Conservation (phyloP, 2,888 invertebrate species). For the Netelia fuscicornis region DNA sequence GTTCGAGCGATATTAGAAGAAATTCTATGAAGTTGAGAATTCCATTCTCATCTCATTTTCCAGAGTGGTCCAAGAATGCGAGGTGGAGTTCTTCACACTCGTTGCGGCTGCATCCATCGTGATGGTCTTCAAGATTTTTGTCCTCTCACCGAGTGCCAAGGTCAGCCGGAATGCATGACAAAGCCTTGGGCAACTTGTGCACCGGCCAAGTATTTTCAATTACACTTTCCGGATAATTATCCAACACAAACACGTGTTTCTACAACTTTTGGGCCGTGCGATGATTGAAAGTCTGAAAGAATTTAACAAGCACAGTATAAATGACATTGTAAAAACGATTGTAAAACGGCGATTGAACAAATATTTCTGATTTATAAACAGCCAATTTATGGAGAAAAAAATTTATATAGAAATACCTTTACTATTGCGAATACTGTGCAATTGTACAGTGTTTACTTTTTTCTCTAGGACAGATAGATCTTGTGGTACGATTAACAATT, state of each 20-base stretch:
- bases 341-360: slow-evolving; percentile 2
- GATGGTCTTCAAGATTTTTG: slow-evolving; percentile 88
- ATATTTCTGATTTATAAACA: background rate
- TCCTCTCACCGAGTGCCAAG: slow-evolving; percentile 83
- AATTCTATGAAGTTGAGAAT: background rate
- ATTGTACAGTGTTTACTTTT: background rate
- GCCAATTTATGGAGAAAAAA: background rate
- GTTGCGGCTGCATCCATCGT: slow-evolving; percentile 87
- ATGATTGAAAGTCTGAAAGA: background rate
- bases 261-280: background rate
- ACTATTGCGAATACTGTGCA: background rate
- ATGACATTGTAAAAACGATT: slow-evolving; percentile 32
- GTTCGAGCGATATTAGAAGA: background rate
- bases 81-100: slow-evolving; percentile 86
- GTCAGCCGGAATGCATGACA: slow-evolving; percentile 86
- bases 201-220: slow-evolving; percentile 84
- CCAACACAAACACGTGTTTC: slow-evolving; percentile 48
- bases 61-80: slow-evolving; percentile 86
- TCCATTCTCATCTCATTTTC: background rate
- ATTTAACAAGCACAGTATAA: slow-evolving; percentile 25
- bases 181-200: slow-evolving; percentile 87
- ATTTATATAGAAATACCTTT: background rate
- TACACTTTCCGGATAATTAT: slow-evolving; percentile 70
- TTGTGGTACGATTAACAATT: slow-evolving; percentile 5
- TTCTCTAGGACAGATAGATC: background rate